These are phyloP conservation scores for Lasioglossum zephyrum DNA, from an alignment of 2,888 invertebrate species.

Conservation along the genomic window DNA sequence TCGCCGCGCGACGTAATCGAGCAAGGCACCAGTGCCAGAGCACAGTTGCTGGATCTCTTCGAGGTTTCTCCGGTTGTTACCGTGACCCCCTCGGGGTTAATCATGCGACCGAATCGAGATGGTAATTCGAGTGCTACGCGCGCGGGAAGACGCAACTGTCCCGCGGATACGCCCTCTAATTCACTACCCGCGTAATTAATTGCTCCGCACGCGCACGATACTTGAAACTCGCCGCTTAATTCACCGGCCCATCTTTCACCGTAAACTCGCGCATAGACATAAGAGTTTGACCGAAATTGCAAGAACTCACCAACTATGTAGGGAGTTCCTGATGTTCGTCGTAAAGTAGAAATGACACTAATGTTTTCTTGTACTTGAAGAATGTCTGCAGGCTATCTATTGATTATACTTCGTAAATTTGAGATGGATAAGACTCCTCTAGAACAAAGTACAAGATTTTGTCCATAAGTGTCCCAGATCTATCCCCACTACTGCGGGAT, in stretches of 20 bases:
- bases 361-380: too few relatives aligned
- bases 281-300: background rate
- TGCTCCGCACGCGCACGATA: conserved; percentile 5
- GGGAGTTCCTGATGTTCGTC: too few relatives aligned
- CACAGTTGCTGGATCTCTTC: conserved; percentile 60
- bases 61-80: conserved; percentile 77
- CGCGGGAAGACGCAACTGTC: conserved; percentile 39
- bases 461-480: too few relatives aligned
- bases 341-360: too few relatives aligned
- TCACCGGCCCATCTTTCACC: background rate
- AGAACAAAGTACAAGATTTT: background rate
- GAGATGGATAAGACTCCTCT: background rate
- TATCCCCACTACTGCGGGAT: too few relatives aligned
- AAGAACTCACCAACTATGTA: background rate
- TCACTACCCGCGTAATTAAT: conserved; percentile 53
- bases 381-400: too few relatives aligned
- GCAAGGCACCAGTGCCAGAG: conserved; percentile 12
- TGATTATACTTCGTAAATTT: background rate
- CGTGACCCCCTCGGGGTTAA: conserved; percentile 74
- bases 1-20: conserved; percentile 75
- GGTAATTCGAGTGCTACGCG: conserved; percentile 43
- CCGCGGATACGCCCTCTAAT: conserved; percentile 25
- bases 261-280: background rate
- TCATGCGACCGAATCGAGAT: conserved; percentile 65
- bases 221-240: background rate